Evolutionary conservation across 2,888 invertebrate species (phyloP).

Genomic region (Lumbricus terrestris): DNA sequence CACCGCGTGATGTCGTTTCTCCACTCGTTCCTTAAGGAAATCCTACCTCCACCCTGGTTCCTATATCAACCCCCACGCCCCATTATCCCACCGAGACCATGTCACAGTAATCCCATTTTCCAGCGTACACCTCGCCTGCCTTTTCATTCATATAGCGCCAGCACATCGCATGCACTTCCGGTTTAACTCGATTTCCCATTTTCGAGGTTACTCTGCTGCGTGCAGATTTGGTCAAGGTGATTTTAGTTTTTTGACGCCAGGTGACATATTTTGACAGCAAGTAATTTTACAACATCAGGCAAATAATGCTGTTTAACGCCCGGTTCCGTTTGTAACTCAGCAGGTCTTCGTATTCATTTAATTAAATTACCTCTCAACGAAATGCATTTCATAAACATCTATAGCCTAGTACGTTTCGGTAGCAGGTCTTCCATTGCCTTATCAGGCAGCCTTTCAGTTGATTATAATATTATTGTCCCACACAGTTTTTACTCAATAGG

Average conservation of each 20-base stretch:
- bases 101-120: background rate
- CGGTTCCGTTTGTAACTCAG: no score
- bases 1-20: background rate
- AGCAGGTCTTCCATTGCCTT: no score
- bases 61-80: background rate
- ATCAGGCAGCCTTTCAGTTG: no score
- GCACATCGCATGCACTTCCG: background rate
- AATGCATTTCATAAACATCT: no score
- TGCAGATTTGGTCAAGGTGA: background rate
- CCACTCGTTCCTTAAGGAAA: background rate
- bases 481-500: no score
- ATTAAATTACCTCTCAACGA: no score
- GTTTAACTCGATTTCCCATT: background rate
- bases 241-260: background rate
- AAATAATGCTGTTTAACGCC: no score
- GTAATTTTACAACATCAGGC: no score
- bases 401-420: no score
- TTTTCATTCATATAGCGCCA: background rate
- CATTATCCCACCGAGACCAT: background rate
- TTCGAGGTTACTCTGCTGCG: background rate
- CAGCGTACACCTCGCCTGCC: background rate
- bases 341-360: no score
- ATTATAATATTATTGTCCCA: no score
- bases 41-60: background rate
- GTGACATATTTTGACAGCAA: no score